Evolutionary conservation across 1,140 invertebrate species (phyloP), one percentile per base, ranked within the genome.

Genomic region (Oncopeltus fasciatus): DNA sequence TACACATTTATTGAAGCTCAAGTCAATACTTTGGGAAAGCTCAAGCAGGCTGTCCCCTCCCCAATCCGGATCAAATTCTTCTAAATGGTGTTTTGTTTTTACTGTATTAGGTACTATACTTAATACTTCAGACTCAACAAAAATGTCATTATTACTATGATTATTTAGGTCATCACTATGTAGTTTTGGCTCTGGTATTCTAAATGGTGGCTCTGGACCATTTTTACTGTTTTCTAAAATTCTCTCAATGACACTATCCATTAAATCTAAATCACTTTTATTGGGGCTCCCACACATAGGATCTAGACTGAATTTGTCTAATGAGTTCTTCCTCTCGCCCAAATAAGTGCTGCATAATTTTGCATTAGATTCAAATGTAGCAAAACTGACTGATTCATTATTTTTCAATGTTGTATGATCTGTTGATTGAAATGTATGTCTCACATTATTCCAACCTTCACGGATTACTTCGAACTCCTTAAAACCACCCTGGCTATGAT

Each of bases 31-130:
- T 28, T 31, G 33, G 43, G 65, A 68, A 21, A 63, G 53, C 61
- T 69, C 64, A 26, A 70, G 58, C 28, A 70, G 38, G 63, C 66
- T 69, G 16, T 68, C 69, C 9, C 69, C 69, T 24, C 69, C 69
- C 33, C 49, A 59, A 66, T 70, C 68, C 9, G 62, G 62, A 63
- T 70, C 68, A 21, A 68, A 65, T 27, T 63, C 65, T 59, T 69
- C 64, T 21, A 61, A 33, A 0, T 38, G 16, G 31, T 57, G 38
- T 14, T 47, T 56, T n/a, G 20, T 64, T 27, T 20, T 56, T 20
- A 38, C 11, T 2, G 24, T n/a, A 4, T 47, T 16, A 46, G 16
- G 44, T 18, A 46, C 11, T 5, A 8, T 26, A 21, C 59, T 60
- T 18, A 31, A 43, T 21, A 16, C 5, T 4, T 27, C 27, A 28